phyloP scores from a whole-genome alignment of 1,140 invertebrate species.

The Agraylea sexmaculata region DNA sequence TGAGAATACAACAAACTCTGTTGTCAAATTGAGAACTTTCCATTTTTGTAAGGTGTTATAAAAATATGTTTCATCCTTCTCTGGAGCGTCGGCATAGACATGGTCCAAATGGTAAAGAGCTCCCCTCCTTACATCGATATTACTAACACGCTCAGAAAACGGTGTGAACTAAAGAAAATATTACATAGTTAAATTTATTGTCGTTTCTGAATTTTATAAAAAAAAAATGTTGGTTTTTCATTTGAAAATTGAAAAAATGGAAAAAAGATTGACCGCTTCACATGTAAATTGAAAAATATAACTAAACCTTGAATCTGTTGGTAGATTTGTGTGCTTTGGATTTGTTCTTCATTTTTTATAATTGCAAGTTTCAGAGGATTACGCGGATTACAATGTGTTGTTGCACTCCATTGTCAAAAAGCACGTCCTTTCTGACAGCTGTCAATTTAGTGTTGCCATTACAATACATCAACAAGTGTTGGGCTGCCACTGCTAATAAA shows the following conservation, averaged over 20 bases:
- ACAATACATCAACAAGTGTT: too few relatives aligned
- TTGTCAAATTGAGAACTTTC: constrained; percentile 72
- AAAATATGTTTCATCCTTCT: constrained; percentile 67
- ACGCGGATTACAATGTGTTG: too few relatives aligned
- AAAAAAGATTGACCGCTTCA: not conserved
- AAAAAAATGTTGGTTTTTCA: constrained; percentile 3
- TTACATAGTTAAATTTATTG: constrained; percentile 8
- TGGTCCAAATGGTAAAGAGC: constrained; percentile 51
- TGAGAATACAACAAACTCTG: constrained; percentile 65
- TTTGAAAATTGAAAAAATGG: not conserved
- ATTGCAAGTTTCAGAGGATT: too few relatives aligned
- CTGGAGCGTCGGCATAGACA: constrained; percentile 49
- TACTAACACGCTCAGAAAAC: constrained; percentile 70
- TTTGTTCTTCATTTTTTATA: constrained; percentile 66
- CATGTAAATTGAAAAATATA: constrained; percentile 2
- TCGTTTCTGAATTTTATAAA: constrained; percentile 7
- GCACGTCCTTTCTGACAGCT: too few relatives aligned
- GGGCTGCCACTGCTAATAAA: too few relatives aligned
- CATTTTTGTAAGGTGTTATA: constrained; percentile 74
- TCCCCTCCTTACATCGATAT: constrained; percentile 72
- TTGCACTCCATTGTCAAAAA: too few relatives aligned
- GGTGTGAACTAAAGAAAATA: constrained; percentile 64
- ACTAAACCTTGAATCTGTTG: constrained; percentile 71
- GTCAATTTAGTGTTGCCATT: too few relatives aligned
- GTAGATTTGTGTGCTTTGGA: constrained; percentile 62